Base-by-base conservation (phyloP, 1,140 invertebrate genomes). In the Coenobita brevimanus region DNA sequence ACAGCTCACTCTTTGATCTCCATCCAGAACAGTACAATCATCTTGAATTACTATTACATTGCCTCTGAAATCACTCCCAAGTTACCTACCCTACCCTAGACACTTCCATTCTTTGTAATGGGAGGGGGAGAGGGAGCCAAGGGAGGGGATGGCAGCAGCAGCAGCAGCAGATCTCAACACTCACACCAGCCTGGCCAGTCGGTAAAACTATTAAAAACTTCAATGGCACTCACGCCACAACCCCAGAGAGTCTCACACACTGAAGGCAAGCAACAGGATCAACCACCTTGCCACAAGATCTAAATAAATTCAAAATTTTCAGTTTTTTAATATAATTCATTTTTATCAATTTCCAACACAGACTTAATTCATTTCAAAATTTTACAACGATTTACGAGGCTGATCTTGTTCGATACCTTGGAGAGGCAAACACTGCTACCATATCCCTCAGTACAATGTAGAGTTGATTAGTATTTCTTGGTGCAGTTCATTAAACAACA, bases 391-490 rank as follows among this genome's bases (percentile, higher is more conserved):
- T 50, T 8, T 6, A 27, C 30, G n/a, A 38, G 27, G 6, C 81
- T 73, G 81, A 83, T 73, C 43, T 30, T 73, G 43, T 57, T n/a
- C 33, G 41, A 83, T 83, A 83, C 81, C 38, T n/a, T 83, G 36
- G 43, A 82, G 33, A 73, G 81, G 64, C 64, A 83, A 71, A 83
- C 64, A 83, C 54, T 83, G 81, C 81, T 69, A 83, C 81, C 81
- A 83, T 83, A 69, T 64, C 81, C 81, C 81, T 83, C 69, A 83
- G 43, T 83, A 83, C 67, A 83, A 83, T 71, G 81, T 50, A 71
- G 36, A 80, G 60, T 41, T 81, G 78, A 81, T 81, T 81, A 81
- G 78, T 81, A 81, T 62, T 21, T 81, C 78, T 41, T 50, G 81
- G 81, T 83, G 81, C 81, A 69, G 54, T 64, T 60, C 30, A 64